phyloP scores from a whole-genome alignment of 2,797 vertebrate species.

The Sciurus vulgaris region DNA sequence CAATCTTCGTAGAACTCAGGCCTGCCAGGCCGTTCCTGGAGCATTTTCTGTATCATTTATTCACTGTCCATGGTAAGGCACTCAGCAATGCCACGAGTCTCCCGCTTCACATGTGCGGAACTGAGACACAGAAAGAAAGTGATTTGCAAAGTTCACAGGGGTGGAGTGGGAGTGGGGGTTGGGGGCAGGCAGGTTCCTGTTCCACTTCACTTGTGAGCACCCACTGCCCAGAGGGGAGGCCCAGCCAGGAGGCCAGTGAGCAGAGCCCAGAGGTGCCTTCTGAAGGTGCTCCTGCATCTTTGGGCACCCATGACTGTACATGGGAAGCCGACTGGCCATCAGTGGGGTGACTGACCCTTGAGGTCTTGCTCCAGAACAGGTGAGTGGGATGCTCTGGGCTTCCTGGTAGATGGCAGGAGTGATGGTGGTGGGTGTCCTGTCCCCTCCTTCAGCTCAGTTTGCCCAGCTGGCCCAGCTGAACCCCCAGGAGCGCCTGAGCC shows the following conservation, averaged over 20 bases:
- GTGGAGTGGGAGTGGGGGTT: no score
- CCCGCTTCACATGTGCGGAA: background rate
- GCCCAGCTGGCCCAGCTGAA: constrained; percentile 92
- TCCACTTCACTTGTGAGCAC: no score
- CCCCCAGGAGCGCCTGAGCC: constrained; percentile 92
- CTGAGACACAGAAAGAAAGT: background rate
- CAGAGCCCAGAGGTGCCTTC: no score
- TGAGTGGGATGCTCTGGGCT: background rate
- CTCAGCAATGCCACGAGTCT: background rate
- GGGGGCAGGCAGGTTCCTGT: background rate
- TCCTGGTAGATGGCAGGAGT: constrained; percentile 93
- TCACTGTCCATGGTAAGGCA: background rate
- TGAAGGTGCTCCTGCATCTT: background rate
- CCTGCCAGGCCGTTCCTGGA: background rate
- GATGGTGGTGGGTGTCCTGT: constrained; percentile 63
- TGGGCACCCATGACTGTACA: no score
- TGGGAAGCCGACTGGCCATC: no score
- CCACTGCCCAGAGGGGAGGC: background rate
- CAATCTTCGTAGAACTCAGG: fast-evolving
- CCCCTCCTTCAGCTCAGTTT: constrained; percentile 93
- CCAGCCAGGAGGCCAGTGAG: background rate
- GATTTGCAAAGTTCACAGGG: background rate
- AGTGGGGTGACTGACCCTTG: no score
- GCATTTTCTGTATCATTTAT: background rate
- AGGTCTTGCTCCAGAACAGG: background rate